phyloP scores from a whole-genome alignment of 1,140 invertebrate species.

The Lucilia cuprina region DNA sequence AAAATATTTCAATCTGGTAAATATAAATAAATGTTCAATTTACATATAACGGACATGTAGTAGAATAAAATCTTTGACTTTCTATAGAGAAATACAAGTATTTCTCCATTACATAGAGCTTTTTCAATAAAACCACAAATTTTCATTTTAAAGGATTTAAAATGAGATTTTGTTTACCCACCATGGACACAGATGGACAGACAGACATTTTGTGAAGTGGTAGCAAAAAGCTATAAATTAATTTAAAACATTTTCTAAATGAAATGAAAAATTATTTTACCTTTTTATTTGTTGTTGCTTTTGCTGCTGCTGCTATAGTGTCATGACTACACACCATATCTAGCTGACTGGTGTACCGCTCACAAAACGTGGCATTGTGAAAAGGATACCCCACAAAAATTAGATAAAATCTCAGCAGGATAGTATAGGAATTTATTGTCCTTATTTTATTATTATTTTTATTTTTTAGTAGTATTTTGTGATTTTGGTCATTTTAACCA shows the following conservation, averaged over 20 bases:
- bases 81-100: neutral
- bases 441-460: neutral
- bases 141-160: slow-evolving; percentile 28
- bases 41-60: neutral
- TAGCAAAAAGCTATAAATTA: slow-evolving; percentile 29
- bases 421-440: neutral
- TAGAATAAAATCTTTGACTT: neutral
- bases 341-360: too few relatives aligned
- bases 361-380: too few relatives aligned
- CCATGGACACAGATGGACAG: neutral
- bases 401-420: slow-evolving; percentile 6
- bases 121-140: slow-evolving; percentile 25
- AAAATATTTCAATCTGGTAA: neutral
- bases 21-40: slow-evolving; percentile 32
- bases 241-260: slow-evolving; percentile 12
- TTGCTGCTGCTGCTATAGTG: neutral
- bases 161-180: neutral
- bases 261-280: slow-evolving; percentile 2
- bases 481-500: neutral
- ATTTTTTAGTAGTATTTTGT: neutral
- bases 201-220: neutral
- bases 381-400: neutral
- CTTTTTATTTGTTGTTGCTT: neutral
- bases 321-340: neutral
- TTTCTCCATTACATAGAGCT: neutral